Evolutionary conservation across 2,113 vertebrate genomes (phyloP), one percentile per base, ranked within the genome.

Genomic region (Aspiorhynchus laticeps): DNA sequence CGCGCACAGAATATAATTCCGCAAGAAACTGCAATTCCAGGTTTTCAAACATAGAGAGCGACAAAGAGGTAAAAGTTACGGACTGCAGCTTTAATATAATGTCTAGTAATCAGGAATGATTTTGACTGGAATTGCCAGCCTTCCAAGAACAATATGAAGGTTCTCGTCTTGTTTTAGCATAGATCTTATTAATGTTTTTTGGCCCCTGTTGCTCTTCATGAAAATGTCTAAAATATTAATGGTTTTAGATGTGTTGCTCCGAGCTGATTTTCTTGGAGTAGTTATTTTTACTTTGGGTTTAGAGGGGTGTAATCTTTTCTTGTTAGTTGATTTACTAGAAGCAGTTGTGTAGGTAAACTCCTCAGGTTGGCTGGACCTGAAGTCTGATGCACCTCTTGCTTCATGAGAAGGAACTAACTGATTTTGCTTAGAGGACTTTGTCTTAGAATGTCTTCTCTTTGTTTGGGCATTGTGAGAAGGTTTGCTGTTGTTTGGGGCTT

Each of bases 71-170:
- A n/a, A n/a, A n/a, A n/a, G n/a, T n/a, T n/a, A n/a, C n/a, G n/a
- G n/a, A n/a, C n/a, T n/a, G n/a, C n/a, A n/a, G n/a, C n/a, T n/a
- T 36, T 9, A 51, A 24, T 14, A 41, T 6, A 26, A 36, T 83
- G 69, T 43, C 78, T 93, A 94, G 36, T 92, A 77, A 85, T 94
- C 94, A 0, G 94, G 95, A 80, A 95, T 92, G 14, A 96, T 95
- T 90, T 90, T 94, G 76, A 96, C 89, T 10, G 94, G 94, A 90
- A 95, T 94, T 75, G 94, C 95, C 87, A 96, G 91, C 85, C 92
- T 93, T 93, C 95, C 94, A 80, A 95, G 80, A 69, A 95, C 87
- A 76, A 95, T 92, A 82, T 94, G 93, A 43, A 96, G 89, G 80
- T 93, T 92, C 79, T 86, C 89, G 4, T 93, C 89, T 5, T 88